A percentile compares a stretch with the other conserved stretches of the same genome.
Evolutionary conservation across 2,797 vertebrate species (phyloP).

Genomic region (Garrulus glandarius): DNA sequence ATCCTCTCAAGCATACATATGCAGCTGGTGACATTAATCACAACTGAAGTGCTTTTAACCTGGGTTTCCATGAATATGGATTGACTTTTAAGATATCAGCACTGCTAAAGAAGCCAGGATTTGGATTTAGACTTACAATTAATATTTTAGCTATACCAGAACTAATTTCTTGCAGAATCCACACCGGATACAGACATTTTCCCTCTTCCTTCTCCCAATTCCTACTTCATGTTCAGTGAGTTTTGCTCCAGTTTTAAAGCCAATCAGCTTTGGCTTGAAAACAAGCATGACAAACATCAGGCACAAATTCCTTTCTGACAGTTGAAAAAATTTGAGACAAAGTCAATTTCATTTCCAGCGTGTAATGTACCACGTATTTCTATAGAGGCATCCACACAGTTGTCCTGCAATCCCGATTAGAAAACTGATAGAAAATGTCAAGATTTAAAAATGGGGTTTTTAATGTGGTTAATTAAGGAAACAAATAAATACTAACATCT

Average conservation of each 20-base stretch:
- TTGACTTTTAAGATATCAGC: neutral
- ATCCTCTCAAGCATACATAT: neutral
- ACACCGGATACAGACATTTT: neutral
- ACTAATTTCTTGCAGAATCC: neutral
- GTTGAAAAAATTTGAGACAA: neutral
- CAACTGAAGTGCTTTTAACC: neutral
- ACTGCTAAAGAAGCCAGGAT: neutral
- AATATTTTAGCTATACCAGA: neutral
- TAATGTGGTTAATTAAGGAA: neutral
- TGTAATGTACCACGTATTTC: neutral
- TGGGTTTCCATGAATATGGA: neutral
- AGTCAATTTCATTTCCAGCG: neutral
- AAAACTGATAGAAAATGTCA: neutral
- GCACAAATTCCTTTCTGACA: conserved; percentile 12
- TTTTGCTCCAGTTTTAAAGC: neutral
- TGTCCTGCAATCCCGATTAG: neutral
- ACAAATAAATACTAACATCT: neutral
- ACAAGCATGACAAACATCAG: neutral
- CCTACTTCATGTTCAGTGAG: neutral
- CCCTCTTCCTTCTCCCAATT: neutral
- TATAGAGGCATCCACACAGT: neutral
- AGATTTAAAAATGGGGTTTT: neutral
- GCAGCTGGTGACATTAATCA: neutral
- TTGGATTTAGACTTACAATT: neutral
- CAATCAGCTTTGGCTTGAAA: neutral